Conservation (phyloP, 2,113 vertebrate genomes). For the Epinephelus fuscoguttatus region DNA sequence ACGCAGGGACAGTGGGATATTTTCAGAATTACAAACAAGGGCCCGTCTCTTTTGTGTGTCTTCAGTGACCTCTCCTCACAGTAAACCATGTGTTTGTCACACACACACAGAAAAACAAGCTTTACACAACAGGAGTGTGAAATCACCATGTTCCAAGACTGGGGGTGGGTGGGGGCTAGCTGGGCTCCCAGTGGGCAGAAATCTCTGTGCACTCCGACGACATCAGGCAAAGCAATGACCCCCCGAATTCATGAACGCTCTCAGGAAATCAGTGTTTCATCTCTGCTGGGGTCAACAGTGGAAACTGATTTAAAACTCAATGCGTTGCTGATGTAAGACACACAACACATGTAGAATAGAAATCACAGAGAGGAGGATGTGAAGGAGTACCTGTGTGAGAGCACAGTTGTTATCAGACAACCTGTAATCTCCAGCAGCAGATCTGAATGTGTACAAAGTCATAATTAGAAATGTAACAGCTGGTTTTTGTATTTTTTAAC, state of each 20-base stretch:
- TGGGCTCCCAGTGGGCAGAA: constrained; percentile 42
- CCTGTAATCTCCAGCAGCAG: neutral
- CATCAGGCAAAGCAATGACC: constrained; percentile 58
- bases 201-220: constrained; percentile 43
- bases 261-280: constrained; percentile 58
- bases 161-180: neutral
- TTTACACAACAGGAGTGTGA: constrained; percentile 82
- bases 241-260: constrained; percentile 58
- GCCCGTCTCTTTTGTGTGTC: constrained; percentile 59
- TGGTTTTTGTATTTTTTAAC: neutral
- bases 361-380: constrained; percentile 17
- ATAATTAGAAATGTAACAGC: constrained; percentile 8
- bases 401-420: neutral
- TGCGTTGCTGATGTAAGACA: constrained; percentile 13
- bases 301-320: constrained; percentile 53
- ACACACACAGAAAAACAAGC: constrained; percentile 76
- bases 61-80: constrained; percentile 69
- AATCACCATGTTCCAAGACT: constrained; percentile 81
- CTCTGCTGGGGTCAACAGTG: constrained; percentile 31
- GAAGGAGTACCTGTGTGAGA: neutral
- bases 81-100: constrained; percentile 78
- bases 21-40: constrained; percentile 67
- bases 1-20: constrained; percentile 47
- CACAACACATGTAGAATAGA: constrained; percentile 9
- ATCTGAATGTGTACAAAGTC: constrained; percentile 5